These are phyloP conservation scores for Sialis fuliginosa DNA, from an alignment of 2,888 invertebrate species.

Conservation along the genomic window DNA sequence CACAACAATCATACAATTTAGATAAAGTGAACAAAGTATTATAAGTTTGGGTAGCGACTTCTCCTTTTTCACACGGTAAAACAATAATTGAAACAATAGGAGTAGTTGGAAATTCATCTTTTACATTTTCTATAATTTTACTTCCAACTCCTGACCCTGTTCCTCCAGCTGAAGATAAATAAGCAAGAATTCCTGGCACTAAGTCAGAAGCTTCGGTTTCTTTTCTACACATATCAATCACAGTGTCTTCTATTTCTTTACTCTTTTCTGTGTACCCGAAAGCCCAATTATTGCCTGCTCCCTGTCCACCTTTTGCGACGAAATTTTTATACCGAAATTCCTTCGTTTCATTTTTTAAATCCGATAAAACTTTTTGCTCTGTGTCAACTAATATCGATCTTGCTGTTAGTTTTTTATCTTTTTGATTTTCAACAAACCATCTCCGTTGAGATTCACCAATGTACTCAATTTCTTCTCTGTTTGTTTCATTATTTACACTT, in stretches of 20 bases:
- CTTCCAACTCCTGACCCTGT: slow-evolving; percentile 35
- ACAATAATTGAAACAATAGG: slow-evolving; percentile 23
- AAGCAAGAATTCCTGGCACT: slow-evolving; percentile 24
- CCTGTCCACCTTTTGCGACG: slow-evolving; percentile 24
- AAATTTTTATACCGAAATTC: slow-evolving; percentile 24
- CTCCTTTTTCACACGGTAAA: slow-evolving; percentile 29
- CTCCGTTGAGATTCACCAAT: slow-evolving; percentile 19
- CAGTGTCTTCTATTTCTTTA: slow-evolving; percentile 18
- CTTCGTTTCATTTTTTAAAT: slow-evolving; percentile 18
- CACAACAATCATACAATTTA: slow-evolving; percentile 24
- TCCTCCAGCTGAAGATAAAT: slow-evolving; percentile 32
- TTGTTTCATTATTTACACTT: slow-evolving; percentile 14
- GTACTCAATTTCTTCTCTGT: slow-evolving; percentile 19
- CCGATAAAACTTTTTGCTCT: slow-evolving; percentile 27
- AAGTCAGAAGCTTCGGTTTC: slow-evolving; percentile 27
- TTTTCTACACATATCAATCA: slow-evolving; percentile 22
- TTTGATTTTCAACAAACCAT: slow-evolving; percentile 26
- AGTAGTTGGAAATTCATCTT: slow-evolving; percentile 28
- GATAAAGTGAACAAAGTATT: slow-evolving; percentile 29
- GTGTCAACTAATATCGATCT: slow-evolving; percentile 30
- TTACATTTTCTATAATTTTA: slow-evolving; percentile 23
- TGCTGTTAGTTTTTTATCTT: slow-evolving; percentile 21
- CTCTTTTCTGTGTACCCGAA: slow-evolving; percentile 28
- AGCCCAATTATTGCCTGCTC: slow-evolving; percentile 36
- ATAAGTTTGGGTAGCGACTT: slow-evolving; percentile 32